Evolutionary conservation across 1,140 invertebrate genomes (phyloP).

Genomic region (Bilobella aurantiaca): DNA sequence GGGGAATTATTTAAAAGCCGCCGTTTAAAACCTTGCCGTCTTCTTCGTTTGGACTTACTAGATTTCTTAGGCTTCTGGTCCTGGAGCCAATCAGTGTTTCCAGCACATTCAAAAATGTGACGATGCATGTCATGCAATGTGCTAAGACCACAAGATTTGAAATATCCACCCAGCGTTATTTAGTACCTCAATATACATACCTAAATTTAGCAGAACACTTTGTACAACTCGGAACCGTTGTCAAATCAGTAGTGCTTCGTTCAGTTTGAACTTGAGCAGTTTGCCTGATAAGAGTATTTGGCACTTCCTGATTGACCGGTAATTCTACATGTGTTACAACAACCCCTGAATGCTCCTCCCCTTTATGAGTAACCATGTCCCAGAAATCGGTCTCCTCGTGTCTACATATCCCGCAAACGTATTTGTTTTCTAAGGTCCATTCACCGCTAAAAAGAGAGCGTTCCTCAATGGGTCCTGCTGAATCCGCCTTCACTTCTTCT

Average conservation of each 20-base stretch:
- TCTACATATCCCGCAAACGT: constrained; percentile 30
- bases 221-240: constrained; percentile 15
- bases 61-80: constrained; percentile 19
- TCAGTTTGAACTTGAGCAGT: background rate
- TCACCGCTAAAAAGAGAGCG: constrained; percentile 29
- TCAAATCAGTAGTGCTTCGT: background rate
- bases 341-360: constrained; percentile 31
- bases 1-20: constrained; percentile 28
- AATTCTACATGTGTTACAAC: constrained; percentile 32
- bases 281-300: constrained; percentile 9
- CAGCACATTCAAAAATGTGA: constrained; percentile 35
- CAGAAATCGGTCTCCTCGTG: constrained; percentile 31
- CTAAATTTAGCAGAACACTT: constrained; percentile 30
- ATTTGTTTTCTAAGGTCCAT: constrained; percentile 26
- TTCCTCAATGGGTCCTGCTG: background rate
- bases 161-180: background rate
- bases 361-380: constrained; percentile 35
- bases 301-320: constrained; percentile 4
- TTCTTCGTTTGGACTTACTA: constrained; percentile 13
- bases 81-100: constrained; percentile 24
- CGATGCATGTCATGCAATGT: constrained; percentile 28
- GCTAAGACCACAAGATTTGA: constrained; percentile 13
- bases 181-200: constrained; percentile 10
- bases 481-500: constrained; percentile 4
- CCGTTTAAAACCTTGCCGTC: constrained; percentile 31